These are phyloP conservation scores for Mionectes olivaceus DNA, from an alignment of 2,797 vertebrate species.

Conservation along the genomic window DNA sequence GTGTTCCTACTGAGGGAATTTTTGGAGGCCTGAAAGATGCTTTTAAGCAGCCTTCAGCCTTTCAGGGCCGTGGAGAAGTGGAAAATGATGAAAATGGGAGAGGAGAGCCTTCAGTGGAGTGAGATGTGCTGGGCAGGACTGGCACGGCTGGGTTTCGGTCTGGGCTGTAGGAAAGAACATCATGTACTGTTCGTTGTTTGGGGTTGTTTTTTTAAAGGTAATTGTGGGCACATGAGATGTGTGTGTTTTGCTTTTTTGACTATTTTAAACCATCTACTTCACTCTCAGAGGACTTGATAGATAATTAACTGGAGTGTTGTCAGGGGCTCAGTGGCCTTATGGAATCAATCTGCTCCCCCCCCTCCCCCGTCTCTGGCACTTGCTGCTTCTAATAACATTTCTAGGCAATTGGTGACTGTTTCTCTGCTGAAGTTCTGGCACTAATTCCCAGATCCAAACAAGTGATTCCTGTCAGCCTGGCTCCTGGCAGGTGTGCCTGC, in stretches of 20 bases:
- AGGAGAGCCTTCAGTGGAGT: no score
- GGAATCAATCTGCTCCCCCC: conserved; percentile 33
- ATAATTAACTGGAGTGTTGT: conserved; percentile 60
- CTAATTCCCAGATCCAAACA: not conserved
- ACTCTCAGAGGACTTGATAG: conserved; percentile 21
- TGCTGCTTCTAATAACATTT: conserved; percentile 6
- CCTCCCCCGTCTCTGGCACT: not conserved
- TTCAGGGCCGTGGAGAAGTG: accelerated
- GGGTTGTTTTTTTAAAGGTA: not conserved
- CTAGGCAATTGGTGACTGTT: not conserved
- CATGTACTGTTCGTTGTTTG: not conserved
- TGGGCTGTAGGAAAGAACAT: not conserved
- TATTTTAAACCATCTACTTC: conserved; percentile 32
- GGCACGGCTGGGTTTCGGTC: not conserved
- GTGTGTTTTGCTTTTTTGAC: not conserved
- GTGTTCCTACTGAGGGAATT: not conserved
- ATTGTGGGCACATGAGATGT: not conserved
- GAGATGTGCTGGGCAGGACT: not conserved
- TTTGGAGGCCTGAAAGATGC: not conserved
- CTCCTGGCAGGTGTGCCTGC: not conserved
- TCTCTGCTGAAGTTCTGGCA: not conserved
- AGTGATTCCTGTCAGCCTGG: not conserved
- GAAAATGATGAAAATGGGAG: not conserved
- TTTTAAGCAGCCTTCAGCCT: not conserved
- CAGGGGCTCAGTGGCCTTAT: conserved; percentile 34